These are phyloP conservation scores for Cynoglossus semilaevis DNA, from an alignment of 2,113 vertebrate species.

Conservation along the genomic window DNA sequence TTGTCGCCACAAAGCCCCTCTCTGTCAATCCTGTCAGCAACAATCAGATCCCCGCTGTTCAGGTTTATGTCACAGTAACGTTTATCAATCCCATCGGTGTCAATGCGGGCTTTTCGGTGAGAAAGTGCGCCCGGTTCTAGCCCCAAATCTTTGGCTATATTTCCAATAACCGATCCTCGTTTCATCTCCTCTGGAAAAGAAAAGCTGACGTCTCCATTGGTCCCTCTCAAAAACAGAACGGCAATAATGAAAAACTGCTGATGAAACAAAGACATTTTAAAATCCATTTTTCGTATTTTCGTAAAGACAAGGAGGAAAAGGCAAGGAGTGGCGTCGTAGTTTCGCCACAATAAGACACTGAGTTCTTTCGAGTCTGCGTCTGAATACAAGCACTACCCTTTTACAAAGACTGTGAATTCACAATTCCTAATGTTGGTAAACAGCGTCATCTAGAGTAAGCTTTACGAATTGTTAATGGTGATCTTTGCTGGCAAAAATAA, in stretches of 20 bases:
- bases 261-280: neutral
- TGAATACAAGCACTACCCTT: no score
- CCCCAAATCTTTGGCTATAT: slow-evolving; percentile 77
- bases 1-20: slow-evolving; percentile 73
- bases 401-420: no score
- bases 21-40: slow-evolving; percentile 75
- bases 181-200: slow-evolving; percentile 77
- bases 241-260: neutral
- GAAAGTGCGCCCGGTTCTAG: slow-evolving; percentile 54
- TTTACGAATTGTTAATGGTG: neutral
- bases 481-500: no score
- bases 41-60: slow-evolving; percentile 67
- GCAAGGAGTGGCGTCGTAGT: no score
- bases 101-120: slow-evolving; percentile 56
- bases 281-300: neutral
- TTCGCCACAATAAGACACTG: no score
- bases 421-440: neutral
- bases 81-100: slow-evolving; percentile 47
- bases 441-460: neutral
- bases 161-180: slow-evolving; percentile 71
- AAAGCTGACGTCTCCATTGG: slow-evolving; percentile 69
- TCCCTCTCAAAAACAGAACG: neutral
- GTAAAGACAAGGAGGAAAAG: no score
- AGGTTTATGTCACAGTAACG: slow-evolving; percentile 71
- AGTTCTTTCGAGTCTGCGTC: no score